Base-by-base conservation (phyloP, 2,888 invertebrate species). In the Ectemnius lituratus region DNA sequence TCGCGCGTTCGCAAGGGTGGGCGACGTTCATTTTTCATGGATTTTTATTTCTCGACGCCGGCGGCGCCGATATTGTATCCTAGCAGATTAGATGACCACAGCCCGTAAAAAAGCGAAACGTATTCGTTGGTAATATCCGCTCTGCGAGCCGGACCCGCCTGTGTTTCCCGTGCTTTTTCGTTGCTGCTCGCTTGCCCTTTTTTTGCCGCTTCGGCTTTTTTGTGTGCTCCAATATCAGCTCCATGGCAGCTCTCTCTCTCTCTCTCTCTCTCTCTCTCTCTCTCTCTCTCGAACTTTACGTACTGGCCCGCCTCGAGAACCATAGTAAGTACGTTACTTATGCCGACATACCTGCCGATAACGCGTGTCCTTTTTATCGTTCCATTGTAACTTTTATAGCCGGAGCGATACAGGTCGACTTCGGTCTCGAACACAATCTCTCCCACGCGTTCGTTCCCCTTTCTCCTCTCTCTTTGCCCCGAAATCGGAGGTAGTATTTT, bases 291-390 rank as follows among this genome's bases (percentile, higher is more conserved):
- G 37, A 8, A 37, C 37, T 37, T 37, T 37, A 37, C 37, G 37
- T 37, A 37, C 37, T 37, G 37, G 37, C 37, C 4, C 37, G 11
- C 37, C 67, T 76, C 64, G 64, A 49, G 57, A 18, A 62, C 60
- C 62, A 23, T 11, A 11, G 62, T 62, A 46, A 66, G 66, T 59
- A 56, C 52, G 76, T 76, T 76, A 71, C 71, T 77, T 72, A 71
- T 52, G 68, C n/a, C 46, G 65, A 63, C 71, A 23, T 76, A 77
- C 66, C 71, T 77, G 76, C 69, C 71, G 76, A 72, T 77, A 77
- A 76, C 68, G 66, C 66, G 37, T 71, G 68, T 76, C 52, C 68
- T 63, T 72, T 69, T 63, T 72, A 76, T 69, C 76, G 68, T 52
- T 1, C 37, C 37, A 37, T 37, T 37, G 37, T 37, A 11, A 37